Evolutionary conservation across 2,888 invertebrate species (phyloP), one percentile per base, ranked within the genome.

Genomic region (Diaprepes abbreviatus): DNA sequence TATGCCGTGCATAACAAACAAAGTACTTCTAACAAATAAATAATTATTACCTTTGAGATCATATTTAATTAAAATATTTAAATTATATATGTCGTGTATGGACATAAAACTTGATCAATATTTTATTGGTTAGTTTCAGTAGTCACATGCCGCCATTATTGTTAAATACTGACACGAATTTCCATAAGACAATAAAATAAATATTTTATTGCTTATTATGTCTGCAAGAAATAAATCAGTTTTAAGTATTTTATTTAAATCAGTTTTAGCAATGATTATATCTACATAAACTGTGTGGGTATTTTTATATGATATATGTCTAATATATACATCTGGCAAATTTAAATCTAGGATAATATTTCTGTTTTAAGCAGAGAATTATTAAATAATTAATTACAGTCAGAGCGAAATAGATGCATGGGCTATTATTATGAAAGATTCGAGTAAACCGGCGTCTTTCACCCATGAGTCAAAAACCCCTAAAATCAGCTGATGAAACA

Each of bases 101-200:
- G 4, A n/a, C n/a, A 45, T 45, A 45, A 45, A 45, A 21, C 45
- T 21, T 21, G 45, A 21, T 45, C 21, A n/a, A 19, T 21, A 45
- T 45, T 45, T 1, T 19, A 45, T 45, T 45, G 45, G 45, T 21
- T 45, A 43, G 43, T 45, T 21, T 10, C 21, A 45, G 45, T 45
- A 45, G n/a, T 45, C 45, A 17, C 17, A 21, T 43, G 43, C 17
- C 43, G 43, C 17, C 17, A 16, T 16, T 43, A 17, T n/a, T n/a
- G 43, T 17, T 14, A 14, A 7, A 12, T 3, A 16, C 19, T 45
- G 21, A 19, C 45, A 45, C 9, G n/a, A 21, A 45, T 45, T 45
- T 21, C 45, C 10, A 45, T 45, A 21, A 9, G 19, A 45, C 45
- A 45, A 45, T 45, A 45, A 45, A 45, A 45, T 45, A 45, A 45